Percentiles rank a stretch among this genome's conserved stretches.
These are phyloP conservation scores for Platorchestia sp. DNA, from an alignment of 1,140 invertebrate genomes.

Conservation along the genomic window DNA sequence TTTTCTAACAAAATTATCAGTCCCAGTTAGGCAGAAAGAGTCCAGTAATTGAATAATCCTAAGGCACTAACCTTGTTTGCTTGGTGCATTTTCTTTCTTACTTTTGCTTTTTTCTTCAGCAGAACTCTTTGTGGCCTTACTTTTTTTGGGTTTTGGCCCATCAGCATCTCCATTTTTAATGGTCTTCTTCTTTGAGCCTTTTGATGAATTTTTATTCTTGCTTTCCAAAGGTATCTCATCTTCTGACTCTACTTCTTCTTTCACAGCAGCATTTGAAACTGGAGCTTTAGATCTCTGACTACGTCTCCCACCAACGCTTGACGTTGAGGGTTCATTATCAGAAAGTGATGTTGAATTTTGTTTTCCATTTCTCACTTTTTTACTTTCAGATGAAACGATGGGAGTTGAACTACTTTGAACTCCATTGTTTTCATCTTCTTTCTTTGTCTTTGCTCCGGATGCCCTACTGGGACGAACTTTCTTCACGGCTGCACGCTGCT, in stretches of 20 bases:
- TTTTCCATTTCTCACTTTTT: not conserved
- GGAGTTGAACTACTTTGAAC: not conserved
- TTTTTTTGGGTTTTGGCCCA: not conserved
- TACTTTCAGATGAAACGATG: not conserved
- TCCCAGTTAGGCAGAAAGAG: not conserved
- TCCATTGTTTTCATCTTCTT: not conserved
- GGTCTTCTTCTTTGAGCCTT: not conserved
- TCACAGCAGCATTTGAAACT: not conserved
- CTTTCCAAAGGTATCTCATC: not conserved
- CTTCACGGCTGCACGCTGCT: not conserved
- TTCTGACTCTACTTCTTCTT: not conserved
- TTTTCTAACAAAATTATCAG: not conserved
- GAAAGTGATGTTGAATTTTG: not conserved
- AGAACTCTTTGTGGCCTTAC: not conserved
- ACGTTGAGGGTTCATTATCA: not conserved
- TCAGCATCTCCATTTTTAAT: not conserved
- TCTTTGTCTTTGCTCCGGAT: not conserved
- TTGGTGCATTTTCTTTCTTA: not conserved
- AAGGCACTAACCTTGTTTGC: not conserved
- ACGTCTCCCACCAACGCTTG: not conserved
- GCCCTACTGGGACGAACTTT: not conserved
- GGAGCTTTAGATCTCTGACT: not conserved
- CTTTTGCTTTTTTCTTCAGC: not conserved
- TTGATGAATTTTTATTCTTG: not conserved
- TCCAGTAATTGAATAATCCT: not conserved